A percentile compares a stretch with the other conserved stretches of the same genome.
phyloP scores from a whole-genome alignment of 2,888 invertebrate species.

The Opisthograptis luteolata region DNA sequence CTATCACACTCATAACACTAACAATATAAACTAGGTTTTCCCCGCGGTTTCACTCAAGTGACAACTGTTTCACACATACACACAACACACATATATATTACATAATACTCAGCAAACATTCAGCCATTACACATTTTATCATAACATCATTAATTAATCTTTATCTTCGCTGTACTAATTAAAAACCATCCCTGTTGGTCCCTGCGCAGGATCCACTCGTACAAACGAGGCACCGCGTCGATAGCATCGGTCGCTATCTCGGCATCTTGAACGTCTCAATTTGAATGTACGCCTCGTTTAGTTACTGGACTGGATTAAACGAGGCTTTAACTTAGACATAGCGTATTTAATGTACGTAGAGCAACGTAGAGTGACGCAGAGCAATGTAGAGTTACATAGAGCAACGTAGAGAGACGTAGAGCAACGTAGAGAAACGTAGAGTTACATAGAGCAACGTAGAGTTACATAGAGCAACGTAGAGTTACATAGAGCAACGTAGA shows the following conservation, averaged over 20 bases:
- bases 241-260: constrained; percentile 71
- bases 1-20: too few species aligned
- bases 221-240: constrained; percentile 33
- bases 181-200: constrained; percentile 14
- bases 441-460: too few species aligned
- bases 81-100: neutral
- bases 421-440: too few species aligned
- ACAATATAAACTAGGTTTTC: too few species aligned
- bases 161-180: constrained; percentile 14
- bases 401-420: too few species aligned
- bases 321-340: constrained; percentile 7
- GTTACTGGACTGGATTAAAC: constrained; percentile 19
- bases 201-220: constrained; percentile 9
- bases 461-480: too few species aligned
- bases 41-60: too few species aligned
- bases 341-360: neutral
- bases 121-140: neutral
- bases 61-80: too few species aligned
- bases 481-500: too few species aligned
- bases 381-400: too few species aligned
- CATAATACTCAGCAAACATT: neutral
- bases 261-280: constrained; percentile 75
- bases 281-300: constrained; percentile 60
- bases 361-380: neutral
- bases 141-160: constrained; percentile 12